These are phyloP conservation scores for Phyllopteryx taeniolatus DNA, from an alignment of 2,113 vertebrate genomes.

Conservation along the genomic window DNA sequence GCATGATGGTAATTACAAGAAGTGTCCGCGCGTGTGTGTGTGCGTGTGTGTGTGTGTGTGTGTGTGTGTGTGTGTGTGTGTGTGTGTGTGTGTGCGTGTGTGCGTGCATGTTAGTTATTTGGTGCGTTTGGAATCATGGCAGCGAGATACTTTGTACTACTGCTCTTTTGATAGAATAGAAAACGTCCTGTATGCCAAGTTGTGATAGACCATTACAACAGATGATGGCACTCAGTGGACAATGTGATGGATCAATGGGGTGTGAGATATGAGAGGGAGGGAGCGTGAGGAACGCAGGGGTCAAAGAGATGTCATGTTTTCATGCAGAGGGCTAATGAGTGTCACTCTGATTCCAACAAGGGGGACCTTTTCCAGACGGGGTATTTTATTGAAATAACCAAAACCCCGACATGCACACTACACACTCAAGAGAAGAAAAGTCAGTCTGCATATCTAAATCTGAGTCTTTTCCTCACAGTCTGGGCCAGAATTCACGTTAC, in stretches of 20 bases:
- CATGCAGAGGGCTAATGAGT: constrained; percentile 77
- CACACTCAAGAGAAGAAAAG: constrained; percentile 61
- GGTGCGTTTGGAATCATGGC: constrained; percentile 29
- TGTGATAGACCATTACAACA: constrained; percentile 96
- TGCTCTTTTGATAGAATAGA: constrained; percentile 88
- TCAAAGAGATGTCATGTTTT: constrained; percentile 95
- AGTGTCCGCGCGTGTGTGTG: not conserved
- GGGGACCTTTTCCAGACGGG: constrained; percentile 79
- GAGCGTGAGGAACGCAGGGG: constrained; percentile 77
- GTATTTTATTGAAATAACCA: constrained; percentile 67
- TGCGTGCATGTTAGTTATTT: constrained; percentile 23
- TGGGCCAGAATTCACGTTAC: constrained; percentile 29
- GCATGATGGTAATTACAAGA: too few relatives aligned
- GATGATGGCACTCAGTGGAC: constrained; percentile 78
- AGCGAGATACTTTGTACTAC: constrained; percentile 67
- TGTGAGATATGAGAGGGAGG: constrained; percentile 81
- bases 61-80: constrained; percentile 17
- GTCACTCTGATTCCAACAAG: constrained; percentile 77
- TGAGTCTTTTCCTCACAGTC: constrained; percentile 15
- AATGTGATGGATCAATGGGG: constrained; percentile 49
- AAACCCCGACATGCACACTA: constrained; percentile 49
- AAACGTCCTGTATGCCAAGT: constrained; percentile 84
- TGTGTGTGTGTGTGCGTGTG: constrained; percentile 26
- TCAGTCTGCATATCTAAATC: constrained; percentile 11
- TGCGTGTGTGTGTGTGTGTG: constrained; percentile 22